Percentiles rank a stretch among this genome's conserved stretches.
phyloP scores from a whole-genome alignment of 2,113 vertebrate species.

The Sinosuthora webbiana region DNA sequence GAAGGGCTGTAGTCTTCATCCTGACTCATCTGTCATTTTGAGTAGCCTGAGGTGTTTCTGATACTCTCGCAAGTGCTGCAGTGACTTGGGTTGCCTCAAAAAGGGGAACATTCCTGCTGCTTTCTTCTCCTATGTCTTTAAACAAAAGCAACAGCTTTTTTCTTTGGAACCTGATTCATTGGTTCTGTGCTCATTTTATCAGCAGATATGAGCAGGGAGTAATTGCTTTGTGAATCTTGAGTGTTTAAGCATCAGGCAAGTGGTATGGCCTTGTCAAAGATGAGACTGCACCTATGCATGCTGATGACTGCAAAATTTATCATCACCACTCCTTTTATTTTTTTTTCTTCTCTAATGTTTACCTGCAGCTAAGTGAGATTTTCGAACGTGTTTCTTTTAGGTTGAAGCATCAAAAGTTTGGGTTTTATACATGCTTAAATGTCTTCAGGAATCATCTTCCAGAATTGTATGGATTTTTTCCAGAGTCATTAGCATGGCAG shows the following conservation, averaged over 20 bases:
- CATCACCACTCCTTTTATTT: not conserved
- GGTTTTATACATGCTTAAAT: not conserved
- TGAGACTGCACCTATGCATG: not conserved
- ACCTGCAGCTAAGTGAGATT: not conserved
- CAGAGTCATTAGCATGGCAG: not conserved
- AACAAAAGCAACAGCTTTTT: not conserved
- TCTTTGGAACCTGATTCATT: not conserved
- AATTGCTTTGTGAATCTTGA: not conserved
- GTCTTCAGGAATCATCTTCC: not conserved
- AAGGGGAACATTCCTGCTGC: not conserved
- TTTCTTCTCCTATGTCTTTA: not conserved
- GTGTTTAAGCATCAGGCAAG: not conserved
- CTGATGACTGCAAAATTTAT: not conserved
- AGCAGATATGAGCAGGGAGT: not conserved
- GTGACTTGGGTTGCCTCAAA: not conserved
- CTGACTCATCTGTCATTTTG: not conserved
- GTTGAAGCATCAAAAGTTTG: not conserved
- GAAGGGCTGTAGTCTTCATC: not conserved
- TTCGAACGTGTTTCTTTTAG: not conserved
- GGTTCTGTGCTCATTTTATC: not conserved
- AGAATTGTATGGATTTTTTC: not conserved
- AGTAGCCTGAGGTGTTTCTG: not conserved
- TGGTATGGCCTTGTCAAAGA: not conserved
- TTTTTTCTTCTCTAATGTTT: not conserved
- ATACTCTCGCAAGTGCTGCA: fast-evolving